Base-by-base conservation (phyloP, 2,797 vertebrate genomes). In the Trematomus bernacchii region DNA sequence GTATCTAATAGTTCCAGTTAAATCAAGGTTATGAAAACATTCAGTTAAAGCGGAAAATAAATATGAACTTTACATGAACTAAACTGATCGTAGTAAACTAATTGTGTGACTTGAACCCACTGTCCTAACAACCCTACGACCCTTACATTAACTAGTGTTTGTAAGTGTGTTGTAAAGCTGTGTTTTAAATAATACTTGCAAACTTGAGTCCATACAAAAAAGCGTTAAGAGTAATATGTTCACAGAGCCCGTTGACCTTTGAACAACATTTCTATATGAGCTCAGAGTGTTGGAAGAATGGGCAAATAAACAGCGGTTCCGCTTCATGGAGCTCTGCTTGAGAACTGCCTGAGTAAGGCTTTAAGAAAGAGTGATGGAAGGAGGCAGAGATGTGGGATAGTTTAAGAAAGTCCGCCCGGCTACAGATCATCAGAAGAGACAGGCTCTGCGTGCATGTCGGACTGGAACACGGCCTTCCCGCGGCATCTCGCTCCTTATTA, bases 231-330 rank as follows among this genome's bases (percentile, higher is more conserved):
- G 19, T 43, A 15, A 68, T 52, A n/a, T 54, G 42, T 60, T 82
- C 72, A 66, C 66, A 59, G 73, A 72, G 65, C 71, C 48, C 46
- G 30, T 37, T 83, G 84, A 85, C 75, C 75, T 83, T 77, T 83
- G 51, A 79, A 71, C 64, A 69, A 42, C 54, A 66, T 77, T 79
- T 74, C 80, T 65, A 66, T 58, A 58, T 62, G 47, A 65, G 68
- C 69, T 73, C 59, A 71, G 82, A 87, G 74, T 71, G 70, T 54
- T 69, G 2, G 33, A 68, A 79, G 73, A 71, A 79, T 61, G 68
- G 44, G 57, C 27, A 76, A 76, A 75, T 62, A 76, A 78, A 73
- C 71, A 76, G 79, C 61, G 46, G 71, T 75, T 70, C 73, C 71
- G 69, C 82, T 62, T 76, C 68, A 55, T 19, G 51, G 66, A 76